These are phyloP conservation scores for Falco peregrinus DNA, from an alignment of 2,797 vertebrate species.

Conservation along the genomic window DNA sequence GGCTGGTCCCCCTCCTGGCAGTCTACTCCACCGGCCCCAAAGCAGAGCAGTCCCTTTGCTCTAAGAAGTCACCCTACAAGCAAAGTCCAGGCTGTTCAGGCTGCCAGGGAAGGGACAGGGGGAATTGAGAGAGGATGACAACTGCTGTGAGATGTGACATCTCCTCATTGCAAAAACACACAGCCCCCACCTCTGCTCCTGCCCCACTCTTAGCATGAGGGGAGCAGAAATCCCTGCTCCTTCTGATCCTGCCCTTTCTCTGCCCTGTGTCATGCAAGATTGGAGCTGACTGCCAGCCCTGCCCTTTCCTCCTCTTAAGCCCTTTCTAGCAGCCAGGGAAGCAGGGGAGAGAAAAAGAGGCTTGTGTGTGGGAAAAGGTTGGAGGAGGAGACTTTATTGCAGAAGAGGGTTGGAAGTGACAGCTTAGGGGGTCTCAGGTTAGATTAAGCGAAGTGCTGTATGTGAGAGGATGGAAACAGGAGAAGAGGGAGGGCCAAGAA, in stretches of 20 bases:
- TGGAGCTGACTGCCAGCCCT: neutral
- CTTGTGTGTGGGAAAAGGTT: neutral
- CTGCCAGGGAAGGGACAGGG: neutral
- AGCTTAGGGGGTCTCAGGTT: neutral
- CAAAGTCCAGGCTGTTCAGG: neutral
- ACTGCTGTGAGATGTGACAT: neutral
- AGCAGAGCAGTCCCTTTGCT: neutral
- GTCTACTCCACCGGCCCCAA: neutral
- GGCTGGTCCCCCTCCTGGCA: neutral
- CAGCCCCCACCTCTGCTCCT: neutral
- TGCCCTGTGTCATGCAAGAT: neutral
- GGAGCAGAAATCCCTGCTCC: neutral
- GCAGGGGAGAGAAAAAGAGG: neutral
- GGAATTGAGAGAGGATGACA: rapidly evolving
- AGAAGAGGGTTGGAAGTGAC: neutral
- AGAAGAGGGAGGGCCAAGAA: neutral
- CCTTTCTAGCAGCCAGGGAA: neutral
- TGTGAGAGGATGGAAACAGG: neutral
- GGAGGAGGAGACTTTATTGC: neutral
- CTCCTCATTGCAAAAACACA: neutral
- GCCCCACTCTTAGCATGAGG: neutral
- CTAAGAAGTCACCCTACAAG: rapidly evolving
- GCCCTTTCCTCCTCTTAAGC: neutral
- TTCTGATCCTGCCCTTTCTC: neutral
- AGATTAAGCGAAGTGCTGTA: neutral